These are phyloP conservation scores for Datnioides undecimradiatus DNA, from an alignment of 2,113 vertebrate species.

Conservation along the genomic window DNA sequence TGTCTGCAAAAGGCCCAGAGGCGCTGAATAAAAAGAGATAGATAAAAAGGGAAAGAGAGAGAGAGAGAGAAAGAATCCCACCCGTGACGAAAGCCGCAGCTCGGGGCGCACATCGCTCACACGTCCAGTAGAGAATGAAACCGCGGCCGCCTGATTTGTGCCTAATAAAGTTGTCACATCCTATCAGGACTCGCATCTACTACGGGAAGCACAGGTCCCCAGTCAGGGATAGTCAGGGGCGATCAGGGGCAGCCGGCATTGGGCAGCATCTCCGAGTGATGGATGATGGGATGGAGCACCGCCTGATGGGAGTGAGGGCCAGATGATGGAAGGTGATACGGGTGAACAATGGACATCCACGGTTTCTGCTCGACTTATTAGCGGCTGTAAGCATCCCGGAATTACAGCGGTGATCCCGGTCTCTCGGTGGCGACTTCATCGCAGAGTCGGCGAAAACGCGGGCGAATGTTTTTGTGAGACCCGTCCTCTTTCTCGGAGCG, in stretches of 20 bases:
- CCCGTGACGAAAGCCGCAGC: slow-evolving; percentile 54
- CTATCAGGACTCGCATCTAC: slow-evolving; percentile 80
- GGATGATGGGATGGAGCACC: slow-evolving; percentile 62
- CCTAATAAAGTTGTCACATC: slow-evolving; percentile 86
- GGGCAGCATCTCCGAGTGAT: slow-evolving; percentile 73
- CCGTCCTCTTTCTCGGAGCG: not conserved
- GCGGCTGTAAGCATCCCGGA: slow-evolving; percentile 11
- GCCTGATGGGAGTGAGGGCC: slow-evolving; percentile 51
- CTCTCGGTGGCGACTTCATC: slow-evolving; percentile 23
- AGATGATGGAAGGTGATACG: slow-evolving; percentile 59
- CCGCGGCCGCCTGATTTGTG: slow-evolving; percentile 68
- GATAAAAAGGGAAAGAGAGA: slow-evolving; percentile 42
- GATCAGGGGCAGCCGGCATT: slow-evolving; percentile 60
- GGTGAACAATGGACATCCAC: slow-evolving; percentile 41
- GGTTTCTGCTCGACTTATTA: slow-evolving; percentile 64
- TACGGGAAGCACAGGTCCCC: slow-evolving; percentile 58
- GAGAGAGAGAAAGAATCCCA: slow-evolving; percentile 53
- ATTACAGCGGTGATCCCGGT: slow-evolving; percentile 28
- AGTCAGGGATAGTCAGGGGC: slow-evolving; percentile 66
- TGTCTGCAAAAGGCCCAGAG: slow-evolving; percentile 26
- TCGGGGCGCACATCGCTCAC: slow-evolving; percentile 63
- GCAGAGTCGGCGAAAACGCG: not conserved
- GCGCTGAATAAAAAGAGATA: slow-evolving; percentile 59
- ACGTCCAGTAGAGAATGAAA: slow-evolving; percentile 64
- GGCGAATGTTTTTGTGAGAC: slow-evolving; percentile 13